Evolutionary conservation across 2,888 invertebrate species (phyloP).

Genomic region (Quadroppia sp.): DNA sequence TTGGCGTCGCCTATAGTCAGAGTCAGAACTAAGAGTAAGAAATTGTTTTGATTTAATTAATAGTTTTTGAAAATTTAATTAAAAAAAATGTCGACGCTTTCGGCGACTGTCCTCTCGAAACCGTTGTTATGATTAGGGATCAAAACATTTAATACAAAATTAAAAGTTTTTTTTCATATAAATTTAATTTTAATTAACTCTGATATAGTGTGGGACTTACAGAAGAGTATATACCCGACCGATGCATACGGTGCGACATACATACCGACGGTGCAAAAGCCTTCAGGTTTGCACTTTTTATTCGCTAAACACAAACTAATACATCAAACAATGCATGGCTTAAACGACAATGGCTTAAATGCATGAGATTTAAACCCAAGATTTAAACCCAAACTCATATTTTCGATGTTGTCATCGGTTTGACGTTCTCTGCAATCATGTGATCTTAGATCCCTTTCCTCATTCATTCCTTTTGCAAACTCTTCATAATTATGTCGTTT

Average conservation of each 20-base stretch:
- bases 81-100: not conserved
- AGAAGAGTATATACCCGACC: constrained; percentile 69
- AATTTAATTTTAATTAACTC: not conserved
- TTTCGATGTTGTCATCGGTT: too few species aligned
- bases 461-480: too few species aligned
- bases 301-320: constrained; percentile 22
- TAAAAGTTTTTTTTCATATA: not conserved
- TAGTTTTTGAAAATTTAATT: constrained; percentile 1
- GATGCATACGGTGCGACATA: constrained; percentile 68
- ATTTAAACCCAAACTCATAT: too few species aligned
- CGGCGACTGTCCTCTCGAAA: not conserved
- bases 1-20: constrained; percentile 91
- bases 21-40: constrained; percentile 79
- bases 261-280: constrained; percentile 66
- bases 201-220: constrained; percentile 59
- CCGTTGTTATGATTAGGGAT: not conserved
- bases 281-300: constrained; percentile 62
- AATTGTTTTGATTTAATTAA: constrained; percentile 19
- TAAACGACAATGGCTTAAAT: constrained; percentile 10
- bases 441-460: too few species aligned
- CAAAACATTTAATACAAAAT: not conserved
- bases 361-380: constrained; percentile 4
- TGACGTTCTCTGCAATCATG: too few species aligned
- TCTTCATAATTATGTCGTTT: too few species aligned
- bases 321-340: constrained; percentile 25